Percentiles rank a stretch among this genome's conserved stretches.
phyloP scores from a whole-genome alignment of 2,113 vertebrate species.

The Microtus ochrogaster region DNA sequence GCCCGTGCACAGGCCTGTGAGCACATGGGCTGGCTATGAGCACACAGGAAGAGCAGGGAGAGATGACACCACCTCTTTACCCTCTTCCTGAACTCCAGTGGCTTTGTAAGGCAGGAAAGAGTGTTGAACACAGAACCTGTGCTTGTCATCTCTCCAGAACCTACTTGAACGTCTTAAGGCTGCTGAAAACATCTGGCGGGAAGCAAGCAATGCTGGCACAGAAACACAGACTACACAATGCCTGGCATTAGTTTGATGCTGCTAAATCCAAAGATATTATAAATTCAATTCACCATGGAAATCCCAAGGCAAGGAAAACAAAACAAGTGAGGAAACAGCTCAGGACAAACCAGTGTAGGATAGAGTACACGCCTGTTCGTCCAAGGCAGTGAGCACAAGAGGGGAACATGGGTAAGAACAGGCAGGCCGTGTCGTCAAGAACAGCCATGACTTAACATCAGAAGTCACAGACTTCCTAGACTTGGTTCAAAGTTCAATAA shows the following conservation, averaged over 20 bases:
- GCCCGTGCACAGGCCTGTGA: not conserved
- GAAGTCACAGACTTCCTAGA: too few species aligned
- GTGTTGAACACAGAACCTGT: not conserved
- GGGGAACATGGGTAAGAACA: accelerated
- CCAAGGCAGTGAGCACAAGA: too few species aligned
- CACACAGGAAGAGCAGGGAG: not conserved
- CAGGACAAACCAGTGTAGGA: not conserved
- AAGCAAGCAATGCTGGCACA: not conserved
- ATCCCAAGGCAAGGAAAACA: not conserved
- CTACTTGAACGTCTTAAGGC: not conserved
- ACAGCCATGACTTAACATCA: accelerated
- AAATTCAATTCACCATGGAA: not conserved
- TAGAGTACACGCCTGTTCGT: accelerated
- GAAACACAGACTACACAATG: not conserved
- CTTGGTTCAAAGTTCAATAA: not conserved
- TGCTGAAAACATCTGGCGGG: not conserved
- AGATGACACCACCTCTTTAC: accelerated
- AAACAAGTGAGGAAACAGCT: not conserved
- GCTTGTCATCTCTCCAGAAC: not conserved
- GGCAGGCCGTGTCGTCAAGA: not conserved
- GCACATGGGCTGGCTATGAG: accelerated
- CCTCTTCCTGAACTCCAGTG: not conserved
- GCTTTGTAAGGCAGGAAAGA: not conserved
- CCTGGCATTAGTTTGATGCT: not conserved
- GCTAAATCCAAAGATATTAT: not conserved